Percentiles rank a stretch among this genome's conserved stretches.
These are phyloP conservation scores for Rhynchonycteris naso DNA, from an alignment of 2,797 vertebrate genomes.

Conservation along the genomic window DNA sequence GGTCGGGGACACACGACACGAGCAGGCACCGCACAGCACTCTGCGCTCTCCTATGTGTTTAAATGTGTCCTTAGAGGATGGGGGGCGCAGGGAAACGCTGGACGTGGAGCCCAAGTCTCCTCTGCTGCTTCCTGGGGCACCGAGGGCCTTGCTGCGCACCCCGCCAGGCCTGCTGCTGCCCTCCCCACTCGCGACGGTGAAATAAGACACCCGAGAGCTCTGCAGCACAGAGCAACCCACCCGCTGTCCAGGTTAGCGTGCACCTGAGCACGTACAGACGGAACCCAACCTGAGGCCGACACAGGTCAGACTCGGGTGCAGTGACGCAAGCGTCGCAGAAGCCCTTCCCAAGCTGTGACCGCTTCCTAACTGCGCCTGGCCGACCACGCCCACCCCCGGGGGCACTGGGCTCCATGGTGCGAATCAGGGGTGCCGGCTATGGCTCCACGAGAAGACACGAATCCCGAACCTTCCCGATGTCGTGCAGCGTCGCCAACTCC, in stretches of 20 bases:
- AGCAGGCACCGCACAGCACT: rapidly evolving
- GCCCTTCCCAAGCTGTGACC: background rate
- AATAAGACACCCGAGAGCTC: background rate
- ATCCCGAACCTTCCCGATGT: slow-evolving; percentile 94
- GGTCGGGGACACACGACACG: rapidly evolving
- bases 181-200: background rate
- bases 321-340: rapidly evolving
- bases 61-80: background rate
- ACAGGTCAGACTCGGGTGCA: background rate
- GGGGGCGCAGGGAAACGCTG: too few relatives aligned
- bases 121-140: background rate
- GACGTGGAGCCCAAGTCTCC: background rate
- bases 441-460: background rate
- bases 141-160: rapidly evolving
- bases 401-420: background rate
- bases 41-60: too few relatives aligned
- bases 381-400: rapidly evolving
- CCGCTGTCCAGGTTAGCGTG: background rate
- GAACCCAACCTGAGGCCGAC: background rate
- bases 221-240: background rate
- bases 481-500: slow-evolving; percentile 95
- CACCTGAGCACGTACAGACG: background rate
- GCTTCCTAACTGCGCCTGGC: background rate
- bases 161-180: too few relatives aligned
- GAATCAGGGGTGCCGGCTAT: rapidly evolving